These are phyloP conservation scores for Alviniconcha strummeri DNA, from an alignment of 2,888 invertebrate species.

Conservation along the genomic window DNA sequence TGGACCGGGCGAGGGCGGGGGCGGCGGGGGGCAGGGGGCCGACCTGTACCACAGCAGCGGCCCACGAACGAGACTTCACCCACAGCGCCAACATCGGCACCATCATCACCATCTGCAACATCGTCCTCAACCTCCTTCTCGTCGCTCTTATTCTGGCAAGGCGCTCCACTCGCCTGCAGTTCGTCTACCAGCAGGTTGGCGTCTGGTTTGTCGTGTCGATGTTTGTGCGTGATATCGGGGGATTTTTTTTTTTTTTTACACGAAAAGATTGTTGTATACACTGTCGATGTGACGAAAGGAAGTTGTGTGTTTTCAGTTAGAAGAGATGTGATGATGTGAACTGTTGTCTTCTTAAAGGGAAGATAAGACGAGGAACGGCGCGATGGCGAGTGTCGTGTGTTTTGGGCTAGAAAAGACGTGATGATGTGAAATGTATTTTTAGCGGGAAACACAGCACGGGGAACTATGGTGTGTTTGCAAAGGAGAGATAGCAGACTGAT, in stretches of 20 bases:
- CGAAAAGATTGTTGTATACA: background rate
- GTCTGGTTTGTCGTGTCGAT: background rate
- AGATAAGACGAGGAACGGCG: background rate
- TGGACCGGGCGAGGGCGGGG: background rate
- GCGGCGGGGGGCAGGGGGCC: background rate
- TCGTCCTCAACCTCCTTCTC: constrained; percentile 30
- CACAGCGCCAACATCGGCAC: constrained; percentile 42
- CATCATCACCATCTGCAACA: constrained; percentile 35
- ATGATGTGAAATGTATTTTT: too few relatives aligned
- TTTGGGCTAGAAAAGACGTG: too few relatives aligned
- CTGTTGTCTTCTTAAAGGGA: too few relatives aligned
- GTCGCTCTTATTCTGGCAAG: constrained; percentile 20
- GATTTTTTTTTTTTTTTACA: background rate
- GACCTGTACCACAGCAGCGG: constrained; percentile 35
- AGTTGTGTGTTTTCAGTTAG: background rate
- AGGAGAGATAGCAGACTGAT: background rate
- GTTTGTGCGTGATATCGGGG: background rate
- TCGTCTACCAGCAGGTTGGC: constrained; percentile 35
- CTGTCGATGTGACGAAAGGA: background rate
- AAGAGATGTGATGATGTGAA: too few relatives aligned
- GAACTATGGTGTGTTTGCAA: too few relatives aligned
- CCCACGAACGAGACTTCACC: constrained; percentile 43
- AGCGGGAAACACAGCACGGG: too few relatives aligned
- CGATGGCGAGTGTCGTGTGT: background rate
- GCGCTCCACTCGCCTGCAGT: constrained; percentile 23